Conservation (phyloP, 2,888 invertebrate species). For the Nomada hirtipes region DNA sequence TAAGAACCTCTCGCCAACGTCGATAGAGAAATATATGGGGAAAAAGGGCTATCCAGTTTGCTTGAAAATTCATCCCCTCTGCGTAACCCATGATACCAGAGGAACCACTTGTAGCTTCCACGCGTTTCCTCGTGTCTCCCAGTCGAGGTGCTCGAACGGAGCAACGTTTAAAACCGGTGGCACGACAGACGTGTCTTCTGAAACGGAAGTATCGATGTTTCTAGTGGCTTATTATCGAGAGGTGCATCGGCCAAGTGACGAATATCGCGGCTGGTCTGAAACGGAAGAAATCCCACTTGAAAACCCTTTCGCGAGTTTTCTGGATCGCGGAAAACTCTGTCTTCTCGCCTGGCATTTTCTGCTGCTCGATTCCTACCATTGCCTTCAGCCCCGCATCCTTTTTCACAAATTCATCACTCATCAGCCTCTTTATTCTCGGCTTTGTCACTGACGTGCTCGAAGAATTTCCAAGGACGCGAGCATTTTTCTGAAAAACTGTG, state of each 20-base stretch:
- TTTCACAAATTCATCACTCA: no score
- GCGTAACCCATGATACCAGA: slow-evolving; percentile 1
- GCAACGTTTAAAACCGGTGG: slow-evolving; percentile 2
- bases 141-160: neutral
- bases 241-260: slow-evolving; percentile 25
- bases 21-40: neutral
- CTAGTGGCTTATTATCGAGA: slow-evolving; percentile 22
- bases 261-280: slow-evolving; percentile 52
- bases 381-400: neutral
- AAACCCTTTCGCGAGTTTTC: slow-evolving; percentile 46
- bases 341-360: slow-evolving; percentile 46
- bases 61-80: slow-evolving; percentile 8
- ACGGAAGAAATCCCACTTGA: slow-evolving; percentile 44
- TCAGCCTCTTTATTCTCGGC: neutral
- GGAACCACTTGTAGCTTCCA: slow-evolving; percentile 57
- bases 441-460: slow-evolving; percentile 3
- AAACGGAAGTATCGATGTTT: slow-evolving; percentile 28
- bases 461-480: slow-evolving; percentile 31
- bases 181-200: neutral
- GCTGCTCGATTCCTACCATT: slow-evolving; percentile 20
- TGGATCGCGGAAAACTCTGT: slow-evolving; percentile 50
- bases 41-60: no score
- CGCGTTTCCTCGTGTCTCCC: slow-evolving; percentile 23
- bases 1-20: no score
- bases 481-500: slow-evolving; percentile 49